Base-by-base conservation (phyloP, 2,797 vertebrate genomes). In the Calcarius lapponicus region DNA sequence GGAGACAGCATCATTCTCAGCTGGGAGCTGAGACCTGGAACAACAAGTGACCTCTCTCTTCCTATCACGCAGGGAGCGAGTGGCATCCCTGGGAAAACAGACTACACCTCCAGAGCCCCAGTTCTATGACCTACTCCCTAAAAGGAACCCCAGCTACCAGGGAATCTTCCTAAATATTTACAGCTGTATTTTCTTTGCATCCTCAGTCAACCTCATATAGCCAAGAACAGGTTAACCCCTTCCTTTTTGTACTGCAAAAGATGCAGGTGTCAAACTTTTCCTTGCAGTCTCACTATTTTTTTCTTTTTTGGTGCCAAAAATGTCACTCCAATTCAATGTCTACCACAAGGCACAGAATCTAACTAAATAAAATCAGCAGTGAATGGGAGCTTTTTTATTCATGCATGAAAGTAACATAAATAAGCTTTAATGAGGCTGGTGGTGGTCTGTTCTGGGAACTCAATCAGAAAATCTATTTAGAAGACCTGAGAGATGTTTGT, bases 171-270 rank as follows among this genome's bases (percentile, higher is more conserved):
- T 84, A 94, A 93, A 79, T 90, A 69, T 73, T 93, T 85, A 66
- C 92, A 96, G 91, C 82, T 94, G 92, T 69, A 78, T 95, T 92
- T 94, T 92, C 80, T 81, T 86, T 90, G 24, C 1, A 0, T 66
- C 66, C 66, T 76, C 70, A 72, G 3, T 86, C 81, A 75, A 70
- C 81, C 50, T 24, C 24, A 25, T 11, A 34, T 28, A 66, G 88
- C 90, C 95, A 95, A 95, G 82, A 91, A 81, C 40, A 90, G 76
- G 66, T 96, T 96, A 97, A 94, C 95, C 73, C 87, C 50, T 96
- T 96, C 87, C 32, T 90, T 84, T 81, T 76, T 28, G 0, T n/a
- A 20, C 66, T 42, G 48, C 40, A 72, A 83, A 83, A 78, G 42
- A 60, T 36, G 38, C 40, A 91, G 54, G 19, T 17, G 1, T 70